phyloP scores from a whole-genome alignment of 2,888 invertebrate genomes.

The Scaptomyza flava region DNA sequence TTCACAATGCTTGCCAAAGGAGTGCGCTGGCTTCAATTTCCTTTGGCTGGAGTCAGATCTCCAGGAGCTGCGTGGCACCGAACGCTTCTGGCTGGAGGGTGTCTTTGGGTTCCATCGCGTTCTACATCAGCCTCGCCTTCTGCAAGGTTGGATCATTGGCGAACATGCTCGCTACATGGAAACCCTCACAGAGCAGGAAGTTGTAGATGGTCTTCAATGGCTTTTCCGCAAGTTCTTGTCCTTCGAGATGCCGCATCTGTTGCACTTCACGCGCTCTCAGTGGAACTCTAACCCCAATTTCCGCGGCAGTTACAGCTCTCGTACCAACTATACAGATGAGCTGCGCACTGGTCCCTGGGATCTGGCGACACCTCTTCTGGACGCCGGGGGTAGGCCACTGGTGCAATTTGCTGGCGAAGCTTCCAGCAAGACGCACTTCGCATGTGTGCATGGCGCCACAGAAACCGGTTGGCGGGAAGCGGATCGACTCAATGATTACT shows the following conservation, averaged over 20 bases:
- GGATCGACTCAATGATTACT: slow-evolving; percentile 85
- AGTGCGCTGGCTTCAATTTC: slow-evolving; percentile 85
- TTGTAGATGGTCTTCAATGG: slow-evolving; percentile 67
- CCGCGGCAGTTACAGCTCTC: slow-evolving; percentile 88
- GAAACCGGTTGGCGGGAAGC: slow-evolving; percentile 91
- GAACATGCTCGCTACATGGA: slow-evolving; percentile 87
- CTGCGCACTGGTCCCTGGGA: slow-evolving; percentile 85
- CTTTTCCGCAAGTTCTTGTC: slow-evolving; percentile 75
- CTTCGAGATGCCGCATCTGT: slow-evolving; percentile 67
- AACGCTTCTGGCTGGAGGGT: slow-evolving; percentile 86
- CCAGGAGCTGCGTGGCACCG: slow-evolving; percentile 55
- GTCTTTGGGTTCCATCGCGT: slow-evolving; percentile 88
- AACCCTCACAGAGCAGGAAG: slow-evolving; percentile 85
- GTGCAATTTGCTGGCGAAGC: slow-evolving; percentile 90
- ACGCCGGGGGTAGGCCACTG: slow-evolving; percentile 83
- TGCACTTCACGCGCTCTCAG: slow-evolving; percentile 85
- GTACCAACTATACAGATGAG: slow-evolving; percentile 86
- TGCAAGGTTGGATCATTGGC: slow-evolving; percentile 90
- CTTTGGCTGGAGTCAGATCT: slow-evolving; percentile 86
- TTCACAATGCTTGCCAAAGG: slow-evolving; percentile 85
- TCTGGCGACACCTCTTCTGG: slow-evolving; percentile 86
- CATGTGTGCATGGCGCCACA: slow-evolving; percentile 89
- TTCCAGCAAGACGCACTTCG: slow-evolving; percentile 87
- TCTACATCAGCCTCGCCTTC: slow-evolving; percentile 86
- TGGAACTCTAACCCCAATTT: slow-evolving; percentile 88